A percentile compares a stretch with the other conserved stretches of the same genome.
These are phyloP conservation scores for Coelogynopora nodosa DNA, from an alignment of 2,888 invertebrate species.

Conservation along the genomic window DNA sequence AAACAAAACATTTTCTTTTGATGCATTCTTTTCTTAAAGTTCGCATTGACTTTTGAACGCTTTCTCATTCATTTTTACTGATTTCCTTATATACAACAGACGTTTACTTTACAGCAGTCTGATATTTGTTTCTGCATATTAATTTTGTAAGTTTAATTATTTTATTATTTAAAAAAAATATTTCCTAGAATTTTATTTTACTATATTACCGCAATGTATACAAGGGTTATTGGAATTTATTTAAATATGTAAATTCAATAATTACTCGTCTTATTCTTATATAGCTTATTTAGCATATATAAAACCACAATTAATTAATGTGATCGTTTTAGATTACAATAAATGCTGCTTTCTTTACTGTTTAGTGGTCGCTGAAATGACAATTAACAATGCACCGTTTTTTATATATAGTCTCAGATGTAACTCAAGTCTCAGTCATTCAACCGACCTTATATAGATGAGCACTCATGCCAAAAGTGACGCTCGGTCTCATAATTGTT, in stretches of 20 bases:
- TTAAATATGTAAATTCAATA: background rate
- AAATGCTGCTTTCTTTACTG: background rate
- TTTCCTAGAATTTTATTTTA: background rate
- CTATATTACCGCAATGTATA: too few relatives aligned
- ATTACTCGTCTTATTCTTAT: background rate
- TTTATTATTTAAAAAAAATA: background rate
- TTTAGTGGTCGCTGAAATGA: background rate
- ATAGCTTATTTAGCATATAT: background rate
- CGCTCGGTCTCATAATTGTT: constrained; percentile 27
- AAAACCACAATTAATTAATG: background rate
- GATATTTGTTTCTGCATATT: too few relatives aligned
- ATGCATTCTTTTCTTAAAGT: background rate
- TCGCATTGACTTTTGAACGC: background rate
- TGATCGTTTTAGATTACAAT: background rate
- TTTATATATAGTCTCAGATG: background rate
- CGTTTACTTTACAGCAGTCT: too few relatives aligned
- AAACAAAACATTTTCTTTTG: background rate
- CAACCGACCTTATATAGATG: background rate
- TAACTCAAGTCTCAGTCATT: background rate
- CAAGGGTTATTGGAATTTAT: background rate
- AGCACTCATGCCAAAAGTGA: constrained; percentile 31
- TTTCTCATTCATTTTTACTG: background rate
- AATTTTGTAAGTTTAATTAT: background rate
- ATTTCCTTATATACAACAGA: too few relatives aligned
- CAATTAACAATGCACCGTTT: background rate